phyloP scores from a whole-genome alignment of 2,888 invertebrate species.

The Synergus gifuensis region DNA sequence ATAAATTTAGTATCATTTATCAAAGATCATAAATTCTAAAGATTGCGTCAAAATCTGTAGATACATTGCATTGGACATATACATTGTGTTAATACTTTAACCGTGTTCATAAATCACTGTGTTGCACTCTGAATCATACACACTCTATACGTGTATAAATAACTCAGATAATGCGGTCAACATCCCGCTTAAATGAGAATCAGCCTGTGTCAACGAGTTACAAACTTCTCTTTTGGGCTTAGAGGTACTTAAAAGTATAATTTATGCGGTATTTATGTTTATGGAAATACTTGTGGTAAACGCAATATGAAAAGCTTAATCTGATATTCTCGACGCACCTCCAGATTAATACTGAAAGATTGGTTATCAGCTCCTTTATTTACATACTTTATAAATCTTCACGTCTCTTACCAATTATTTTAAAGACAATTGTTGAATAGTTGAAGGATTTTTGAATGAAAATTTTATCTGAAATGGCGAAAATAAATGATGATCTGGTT shows the following conservation, averaged over 20 bases:
- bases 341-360: background rate
- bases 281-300: background rate
- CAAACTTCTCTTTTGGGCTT: slow-evolving; percentile 1
- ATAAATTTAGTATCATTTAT: background rate
- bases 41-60: background rate
- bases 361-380: background rate
- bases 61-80: slow-evolving; percentile 16
- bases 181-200: slow-evolving; percentile 37
- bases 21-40: background rate
- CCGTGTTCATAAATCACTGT: slow-evolving; percentile 22
- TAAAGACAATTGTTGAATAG: too few species aligned
- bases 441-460: too few species aligned
- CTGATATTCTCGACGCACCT: background rate
- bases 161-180: slow-evolving; percentile 41
- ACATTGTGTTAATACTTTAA: slow-evolving; percentile 33
- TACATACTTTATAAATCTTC: background rate
- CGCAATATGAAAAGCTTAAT: background rate
- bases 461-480: background rate
- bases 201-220: slow-evolving; percentile 34
- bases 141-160: slow-evolving; percentile 30
- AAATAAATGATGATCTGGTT: background rate
- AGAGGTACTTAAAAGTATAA: slow-evolving; percentile 1
- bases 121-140: slow-evolving; percentile 27
- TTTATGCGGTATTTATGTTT: slow-evolving; percentile 2
- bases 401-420: background rate